Percentiles rank a stretch among this genome's conserved stretches.
These are phyloP conservation scores for Sinonovacula constricta DNA, from an alignment of 1,140 invertebrate species.

Conservation along the genomic window DNA sequence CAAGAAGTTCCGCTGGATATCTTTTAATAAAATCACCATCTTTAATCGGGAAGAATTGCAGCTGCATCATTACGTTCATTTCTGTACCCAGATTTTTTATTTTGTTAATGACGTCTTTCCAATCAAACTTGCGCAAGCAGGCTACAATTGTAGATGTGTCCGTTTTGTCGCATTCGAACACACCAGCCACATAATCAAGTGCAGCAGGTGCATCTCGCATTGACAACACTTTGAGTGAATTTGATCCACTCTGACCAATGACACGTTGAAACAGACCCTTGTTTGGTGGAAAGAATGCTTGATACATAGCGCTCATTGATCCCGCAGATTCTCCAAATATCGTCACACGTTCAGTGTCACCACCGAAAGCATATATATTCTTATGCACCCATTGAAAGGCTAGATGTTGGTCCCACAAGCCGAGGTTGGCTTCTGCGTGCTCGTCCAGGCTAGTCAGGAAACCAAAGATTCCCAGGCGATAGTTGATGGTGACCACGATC, in stretches of 20 bases:
- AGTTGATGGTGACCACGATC: conserved; percentile 95
- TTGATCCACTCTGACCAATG: conserved; percentile 18
- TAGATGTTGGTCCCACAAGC: conserved; percentile 87
- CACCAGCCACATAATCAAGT: neutral
- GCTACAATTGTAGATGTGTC: neutral
- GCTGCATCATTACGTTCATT: neutral
- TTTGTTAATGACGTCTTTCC: neutral
- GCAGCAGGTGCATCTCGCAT: neutral
- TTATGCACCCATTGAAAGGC: conserved; percentile 74
- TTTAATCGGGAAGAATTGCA: neutral
- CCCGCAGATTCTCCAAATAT: conserved; percentile 60
- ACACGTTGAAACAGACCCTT: conserved; percentile 20
- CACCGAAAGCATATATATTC: conserved; percentile 81
- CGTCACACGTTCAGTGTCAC: conserved; percentile 81
- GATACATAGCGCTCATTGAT: conserved; percentile 37
- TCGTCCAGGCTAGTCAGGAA: conserved; percentile 94
- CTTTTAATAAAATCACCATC: conserved; percentile 24
- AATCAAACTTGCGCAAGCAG: neutral
- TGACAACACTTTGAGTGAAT: neutral
- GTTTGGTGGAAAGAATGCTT: conserved; percentile 31
- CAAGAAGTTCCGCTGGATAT: neutral
- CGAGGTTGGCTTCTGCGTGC: conserved; percentile 84
- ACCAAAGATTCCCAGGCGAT: conserved; percentile 90
- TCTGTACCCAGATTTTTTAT: neutral
- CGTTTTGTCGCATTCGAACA: neutral